Conservation (phyloP, 1,140 invertebrate genomes). For the Glossosoma conforme region DNA sequence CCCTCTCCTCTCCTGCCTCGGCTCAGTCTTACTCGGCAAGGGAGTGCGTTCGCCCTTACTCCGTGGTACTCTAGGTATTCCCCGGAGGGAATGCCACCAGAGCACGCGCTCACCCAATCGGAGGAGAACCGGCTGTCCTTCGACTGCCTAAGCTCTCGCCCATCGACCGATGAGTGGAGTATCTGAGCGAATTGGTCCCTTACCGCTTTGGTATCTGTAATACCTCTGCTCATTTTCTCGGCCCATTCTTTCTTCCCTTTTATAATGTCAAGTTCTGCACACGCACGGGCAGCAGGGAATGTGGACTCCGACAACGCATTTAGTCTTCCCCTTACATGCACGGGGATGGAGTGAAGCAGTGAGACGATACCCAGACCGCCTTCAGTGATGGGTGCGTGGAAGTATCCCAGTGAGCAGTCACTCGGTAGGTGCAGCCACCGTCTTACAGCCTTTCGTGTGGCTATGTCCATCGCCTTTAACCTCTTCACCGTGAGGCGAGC, state of each 20-base stretch:
- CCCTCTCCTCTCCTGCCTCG: slow-evolving; percentile 7
- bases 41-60: not conserved
- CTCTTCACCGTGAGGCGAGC: slow-evolving; percentile 27
- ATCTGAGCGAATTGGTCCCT: slow-evolving; percentile 12
- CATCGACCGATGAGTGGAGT: slow-evolving; percentile 28
- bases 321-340: slow-evolving; percentile 22
- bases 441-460: slow-evolving; percentile 29
- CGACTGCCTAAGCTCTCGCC: slow-evolving; percentile 29
- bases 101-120: slow-evolving; percentile 4
- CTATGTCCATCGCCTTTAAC: slow-evolving; percentile 32
- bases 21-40: no score
- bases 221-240: not conserved
- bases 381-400: slow-evolving; percentile 34
- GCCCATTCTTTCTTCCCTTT: slow-evolving; percentile 30
- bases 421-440: slow-evolving; percentile 35
- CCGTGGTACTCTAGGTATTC: not conserved
- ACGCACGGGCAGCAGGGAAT: slow-evolving; percentile 19
- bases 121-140: slow-evolving; percentile 14
- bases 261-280: slow-evolving; percentile 18
- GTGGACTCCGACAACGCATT: slow-evolving; percentile 15
- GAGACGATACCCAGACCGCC: slow-evolving; percentile 35
- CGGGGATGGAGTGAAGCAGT: slow-evolving; percentile 13
- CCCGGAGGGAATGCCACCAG: not conserved
- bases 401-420: slow-evolving; percentile 34
- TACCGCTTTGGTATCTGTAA: slow-evolving; percentile 6